These are phyloP conservation scores for Pachyseris speciosa DNA, from an alignment of 64 coral and sea anemone genomes.

Conservation along the genomic window DNA sequence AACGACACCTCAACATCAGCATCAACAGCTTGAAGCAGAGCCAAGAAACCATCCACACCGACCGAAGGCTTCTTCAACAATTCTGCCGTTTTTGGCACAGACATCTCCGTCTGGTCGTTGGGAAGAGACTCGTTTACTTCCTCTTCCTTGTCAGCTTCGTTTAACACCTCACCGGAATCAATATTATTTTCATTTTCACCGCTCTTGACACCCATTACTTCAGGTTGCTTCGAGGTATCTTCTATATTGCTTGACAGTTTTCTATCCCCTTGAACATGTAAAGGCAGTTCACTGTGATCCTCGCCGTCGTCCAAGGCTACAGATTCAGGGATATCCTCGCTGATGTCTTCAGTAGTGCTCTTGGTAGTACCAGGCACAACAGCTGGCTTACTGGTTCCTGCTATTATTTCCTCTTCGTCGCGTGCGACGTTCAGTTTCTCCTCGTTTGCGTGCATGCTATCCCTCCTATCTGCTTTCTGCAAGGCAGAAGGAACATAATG, in stretches of 20 bases:
- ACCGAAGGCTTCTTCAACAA: conserved; percentile 35
- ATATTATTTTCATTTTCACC: not conserved
- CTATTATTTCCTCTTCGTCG: not conserved
- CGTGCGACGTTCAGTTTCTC: too few relatives aligned
- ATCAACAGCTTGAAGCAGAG: conserved; percentile 68
- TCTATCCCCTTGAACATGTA: not conserved
- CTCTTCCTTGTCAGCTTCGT: not conserved
- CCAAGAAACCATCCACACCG: conserved; percentile 48
- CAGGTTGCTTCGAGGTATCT: not conserved
- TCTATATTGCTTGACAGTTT: not conserved
- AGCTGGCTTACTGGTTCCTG: not conserved
- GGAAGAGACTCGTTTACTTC: not conserved
- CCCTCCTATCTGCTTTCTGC: not conserved
- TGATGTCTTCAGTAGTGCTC: conserved; percentile 14
- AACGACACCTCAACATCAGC: conserved; percentile 91
- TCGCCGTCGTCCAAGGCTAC: not conserved
- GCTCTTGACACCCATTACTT: not conserved
- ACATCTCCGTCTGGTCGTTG: not conserved
- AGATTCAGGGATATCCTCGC: conserved; percentile 21
- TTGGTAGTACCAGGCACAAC: not conserved
- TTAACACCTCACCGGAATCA: not conserved
- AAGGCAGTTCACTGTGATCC: not conserved
- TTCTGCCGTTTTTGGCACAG: not conserved
- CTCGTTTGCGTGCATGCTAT: not conserved
- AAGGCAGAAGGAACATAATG: not conserved